Conservation (phyloP, 2,888 invertebrate genomes). For the Sminthurides aquaticus region DNA sequence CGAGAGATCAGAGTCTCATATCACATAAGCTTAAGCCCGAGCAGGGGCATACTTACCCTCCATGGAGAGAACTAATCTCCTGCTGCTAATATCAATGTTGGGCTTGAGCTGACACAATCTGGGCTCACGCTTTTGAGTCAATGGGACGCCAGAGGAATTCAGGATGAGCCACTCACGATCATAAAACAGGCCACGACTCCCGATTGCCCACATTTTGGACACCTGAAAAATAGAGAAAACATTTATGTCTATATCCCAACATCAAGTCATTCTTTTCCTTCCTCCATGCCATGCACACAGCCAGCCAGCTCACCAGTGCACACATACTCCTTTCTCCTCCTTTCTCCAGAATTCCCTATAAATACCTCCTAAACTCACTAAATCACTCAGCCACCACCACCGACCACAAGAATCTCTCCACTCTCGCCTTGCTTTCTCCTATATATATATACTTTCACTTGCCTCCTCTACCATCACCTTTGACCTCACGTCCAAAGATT, state of each 20-base stretch:
- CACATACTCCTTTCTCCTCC: neutral
- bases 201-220: conserved; percentile 60
- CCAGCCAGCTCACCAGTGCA: neutral
- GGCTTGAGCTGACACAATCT: conserved; percentile 73
- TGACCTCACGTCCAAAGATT: too few species aligned
- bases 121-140: conserved; percentile 80
- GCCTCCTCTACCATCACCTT: too few species aligned
- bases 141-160: conserved; percentile 66
- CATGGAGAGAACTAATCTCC: conserved; percentile 41
- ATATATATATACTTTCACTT: too few species aligned
- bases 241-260: neutral
- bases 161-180: conserved; percentile 94
- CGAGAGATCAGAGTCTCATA: too few species aligned
- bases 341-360: neutral
- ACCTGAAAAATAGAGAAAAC: conserved; percentile 33
- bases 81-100: conserved; percentile 52
- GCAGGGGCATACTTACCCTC: conserved; percentile 22
- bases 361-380: neutral
- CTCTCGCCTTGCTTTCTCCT: too few species aligned
- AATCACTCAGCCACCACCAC: neutral
- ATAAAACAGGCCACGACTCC: conserved; percentile 68
- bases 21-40: too few species aligned
- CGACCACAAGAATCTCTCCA: too few species aligned
- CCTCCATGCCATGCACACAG: too few species aligned
- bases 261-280: conserved; percentile 10